These are phyloP conservation scores for Ptychadena robeensis DNA, from an alignment of 2,797 vertebrate genomes.

Conservation along the genomic window DNA sequence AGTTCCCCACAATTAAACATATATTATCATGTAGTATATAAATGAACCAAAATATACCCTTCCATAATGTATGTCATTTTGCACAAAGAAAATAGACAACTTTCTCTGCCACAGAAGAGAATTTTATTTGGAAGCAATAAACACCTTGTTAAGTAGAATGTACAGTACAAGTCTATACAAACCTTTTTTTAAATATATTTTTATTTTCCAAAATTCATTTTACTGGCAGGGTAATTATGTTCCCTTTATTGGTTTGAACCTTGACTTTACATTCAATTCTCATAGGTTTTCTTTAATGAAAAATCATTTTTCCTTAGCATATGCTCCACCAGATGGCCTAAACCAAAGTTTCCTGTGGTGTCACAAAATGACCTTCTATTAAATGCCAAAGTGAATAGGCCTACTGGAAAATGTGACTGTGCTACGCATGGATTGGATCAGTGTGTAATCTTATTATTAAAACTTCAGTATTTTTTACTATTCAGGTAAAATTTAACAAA, in stretches of 20 bases:
- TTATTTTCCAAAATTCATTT: neutral
- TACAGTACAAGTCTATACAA: no score
- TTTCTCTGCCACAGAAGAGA: no score
- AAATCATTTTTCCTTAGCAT: conserved; percentile 63
- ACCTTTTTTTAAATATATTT: neutral
- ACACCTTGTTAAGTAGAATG: no score
- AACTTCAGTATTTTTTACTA: neutral
- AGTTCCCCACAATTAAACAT: no score
- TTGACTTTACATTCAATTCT: conserved; percentile 18
- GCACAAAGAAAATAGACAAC: no score
- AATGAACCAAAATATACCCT: no score
- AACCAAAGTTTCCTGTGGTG: conserved; percentile 68
- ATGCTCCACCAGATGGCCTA: conserved; percentile 72
- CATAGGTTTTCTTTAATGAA: conserved; percentile 5
- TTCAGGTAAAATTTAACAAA: neutral
- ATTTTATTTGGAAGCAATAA: no score
- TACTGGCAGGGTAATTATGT: neutral
- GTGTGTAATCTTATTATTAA: neutral
- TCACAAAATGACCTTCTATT: conserved; percentile 73
- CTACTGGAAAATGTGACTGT: neutral
- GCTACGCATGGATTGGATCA: neutral
- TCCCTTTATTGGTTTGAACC: neutral
- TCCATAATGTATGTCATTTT: no score
- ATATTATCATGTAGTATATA: no score
- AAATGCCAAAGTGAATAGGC: conserved; percentile 38